Evolutionary conservation across 2,113 vertebrate genomes (phyloP), one percentile per base, ranked within the genome.

Genomic region (Malurus alboscapulatus): DNA sequence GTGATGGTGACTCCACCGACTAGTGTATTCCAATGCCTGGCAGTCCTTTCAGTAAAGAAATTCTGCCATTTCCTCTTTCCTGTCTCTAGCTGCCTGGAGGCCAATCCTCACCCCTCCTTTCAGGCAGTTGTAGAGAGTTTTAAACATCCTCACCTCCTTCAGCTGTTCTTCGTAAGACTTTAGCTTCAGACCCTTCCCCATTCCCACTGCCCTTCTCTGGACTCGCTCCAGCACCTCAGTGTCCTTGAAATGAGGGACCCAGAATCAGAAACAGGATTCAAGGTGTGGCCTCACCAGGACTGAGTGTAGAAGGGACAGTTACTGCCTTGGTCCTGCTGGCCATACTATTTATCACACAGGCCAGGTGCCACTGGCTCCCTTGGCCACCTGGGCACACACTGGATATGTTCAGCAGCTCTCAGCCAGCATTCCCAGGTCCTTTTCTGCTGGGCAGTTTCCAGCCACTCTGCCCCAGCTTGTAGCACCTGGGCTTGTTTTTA

Each of bases 131-230:
- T 32, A 22, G 34, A 62, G 17, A 42, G 25, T 40, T 63, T 17
- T 42, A 57, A 77, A 63, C 36, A 77, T 9, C 6, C 4, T 6
- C 6, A 36, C 6, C 42, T 76, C 30, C 18, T 22, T 71, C 63
- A 69, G 57, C 21, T 44, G 15, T 20, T 61, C 27, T 34, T 67
- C 2, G 0, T 24, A 40, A 67, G 32, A 51, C 21, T 55, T 59
- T 8, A 7, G 7, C 40, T 67, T 8, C 26, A 51, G 20, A 17
- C 25, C 12, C 20, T 84, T 63, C 44, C 11, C 29, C 42, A 45
- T 27, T 32, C 58, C 13, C 0, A 0, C 58, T 16, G 2, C 16
- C 38, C 16, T 36, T 61, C 21, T 69, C 25, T 75, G 30, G 18
- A 36, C 38, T 32, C 16, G 4, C 6, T 78, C 17, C 57, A 51